Base-by-base conservation (phyloP, 1,140 invertebrate species). In the Orchestia grillus region DNA sequence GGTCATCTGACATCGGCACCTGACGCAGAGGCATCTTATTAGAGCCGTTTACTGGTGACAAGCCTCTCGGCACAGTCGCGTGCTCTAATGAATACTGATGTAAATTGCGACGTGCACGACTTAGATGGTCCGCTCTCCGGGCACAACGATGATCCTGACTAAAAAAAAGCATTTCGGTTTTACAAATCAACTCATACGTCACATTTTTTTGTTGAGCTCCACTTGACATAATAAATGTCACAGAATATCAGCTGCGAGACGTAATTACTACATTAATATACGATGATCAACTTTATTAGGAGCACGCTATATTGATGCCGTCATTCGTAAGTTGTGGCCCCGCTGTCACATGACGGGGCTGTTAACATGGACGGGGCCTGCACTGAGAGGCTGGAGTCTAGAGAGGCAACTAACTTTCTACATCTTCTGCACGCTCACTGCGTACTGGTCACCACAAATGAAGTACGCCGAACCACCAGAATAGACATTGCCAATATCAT, bases 1-100 rank as follows among this genome's bases (percentile, higher is more conserved):
- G 98, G 97, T 99, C 98, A 98, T 99, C 99, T 97, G 98, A 99
- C 98, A 99, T 99, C 97, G 98, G 99, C 98, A 99, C 97, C 97
- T 99, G 92, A 8, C 19, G 92, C 43, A 47, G 4, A 42, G 62
- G 11, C 62, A 77, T 77, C 3, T 23, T 77, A 77, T 77, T 23
- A 77, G 36, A 77, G 62, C 62, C 36, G 62, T 77, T 77, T 77
- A 15, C 62, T 23, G 62, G 62, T 15, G 47, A 53, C 6, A 77
- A 53, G 3, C 3, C 11, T 77, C 28, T 3, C 62, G 28, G 62
- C 11, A 77, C 62, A 77, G 28, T 77, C 1, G 1, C 62, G 62
- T 77, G 62, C 11, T 77, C 15, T 23, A 19, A 53, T 53, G 47
- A 53, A 53, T 8, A 53, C 3, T 77, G 62, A 77, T 77, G 11